These are phyloP conservation scores for Silurus aristotelis DNA, from an alignment of 2,797 vertebrate species.

Conservation along the genomic window DNA sequence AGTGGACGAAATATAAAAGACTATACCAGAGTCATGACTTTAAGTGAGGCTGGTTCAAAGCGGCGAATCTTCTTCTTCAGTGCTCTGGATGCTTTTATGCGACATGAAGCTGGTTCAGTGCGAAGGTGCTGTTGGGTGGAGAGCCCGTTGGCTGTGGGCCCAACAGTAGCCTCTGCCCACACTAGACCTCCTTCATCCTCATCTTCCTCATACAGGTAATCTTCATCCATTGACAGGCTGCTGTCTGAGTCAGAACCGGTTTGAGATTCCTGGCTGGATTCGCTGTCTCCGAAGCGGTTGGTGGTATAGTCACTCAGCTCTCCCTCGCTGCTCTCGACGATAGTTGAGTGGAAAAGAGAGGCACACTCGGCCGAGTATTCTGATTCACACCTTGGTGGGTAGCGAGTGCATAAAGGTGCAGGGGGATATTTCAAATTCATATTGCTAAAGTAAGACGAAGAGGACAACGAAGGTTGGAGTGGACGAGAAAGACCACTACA, in stretches of 20 bases:
- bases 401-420: constrained; percentile 63
- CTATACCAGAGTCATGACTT: constrained; percentile 94
- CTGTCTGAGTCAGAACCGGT: constrained; percentile 72
- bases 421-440: constrained; percentile 73
- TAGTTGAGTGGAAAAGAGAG: constrained; percentile 84
- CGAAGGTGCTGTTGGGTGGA: constrained; percentile 68
- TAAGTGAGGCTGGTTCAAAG: constrained; percentile 89
- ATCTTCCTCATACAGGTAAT: constrained; percentile 65
- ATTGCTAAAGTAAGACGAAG: constrained; percentile 67
- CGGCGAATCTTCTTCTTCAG: constrained; percentile 93
- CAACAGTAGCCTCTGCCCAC: constrained; percentile 75
- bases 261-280: constrained; percentile 81
- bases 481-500: constrained; percentile 60
- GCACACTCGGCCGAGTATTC: constrained; percentile 83
- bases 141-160: constrained; percentile 66
- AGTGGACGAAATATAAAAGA: constrained; percentile 3
- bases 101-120: constrained; percentile 81
- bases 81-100: constrained; percentile 92
- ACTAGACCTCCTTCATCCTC: constrained; percentile 69
- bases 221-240: constrained; percentile 74
- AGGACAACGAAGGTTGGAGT: constrained; percentile 62
- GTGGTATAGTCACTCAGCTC: constrained; percentile 84
- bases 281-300: constrained; percentile 86
- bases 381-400: constrained; percentile 77
- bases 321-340: constrained; percentile 84